phyloP scores from a whole-genome alignment of 2,113 vertebrate species.

The Ceyx margarethae region DNA sequence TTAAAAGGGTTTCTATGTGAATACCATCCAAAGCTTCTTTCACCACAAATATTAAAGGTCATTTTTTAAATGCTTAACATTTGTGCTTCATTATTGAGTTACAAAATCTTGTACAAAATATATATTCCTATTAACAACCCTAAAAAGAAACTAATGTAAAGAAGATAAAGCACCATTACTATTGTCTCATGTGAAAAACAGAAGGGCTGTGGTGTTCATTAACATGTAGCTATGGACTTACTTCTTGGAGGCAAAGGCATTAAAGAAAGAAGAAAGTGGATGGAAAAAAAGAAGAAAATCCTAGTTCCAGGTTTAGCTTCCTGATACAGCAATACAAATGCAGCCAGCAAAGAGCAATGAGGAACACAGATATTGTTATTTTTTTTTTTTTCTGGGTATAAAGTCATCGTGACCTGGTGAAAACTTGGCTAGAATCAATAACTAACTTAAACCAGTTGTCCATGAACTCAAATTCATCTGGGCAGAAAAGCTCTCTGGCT shows the following conservation, averaged over 20 bases:
- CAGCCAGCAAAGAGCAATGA: not conserved
- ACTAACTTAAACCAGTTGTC: not conserved
- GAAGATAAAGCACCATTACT: not conserved
- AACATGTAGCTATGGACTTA: not conserved
- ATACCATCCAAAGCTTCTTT: not conserved
- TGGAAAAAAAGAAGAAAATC: not conserved
- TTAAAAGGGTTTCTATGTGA: not conserved
- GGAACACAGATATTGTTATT: not conserved
- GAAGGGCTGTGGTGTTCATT: not conserved
- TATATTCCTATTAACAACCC: not conserved
- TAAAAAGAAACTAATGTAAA: not conserved
- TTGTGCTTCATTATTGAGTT: accelerated
- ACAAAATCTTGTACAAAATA: not conserved
- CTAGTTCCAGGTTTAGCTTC: not conserved
- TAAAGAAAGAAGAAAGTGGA: not conserved
- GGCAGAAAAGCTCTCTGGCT: not conserved
- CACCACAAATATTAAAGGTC: not conserved
- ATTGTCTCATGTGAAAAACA: not conserved
- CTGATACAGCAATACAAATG: not conserved
- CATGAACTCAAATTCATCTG: not conserved
- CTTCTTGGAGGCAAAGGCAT: not conserved
- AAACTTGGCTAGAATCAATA: not conserved
- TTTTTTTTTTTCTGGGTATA: not conserved
- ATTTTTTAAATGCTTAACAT: not conserved
- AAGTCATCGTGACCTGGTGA: not conserved